phyloP scores from a whole-genome alignment of 1,140 invertebrate genomes.

The Linepithema humile region DNA sequence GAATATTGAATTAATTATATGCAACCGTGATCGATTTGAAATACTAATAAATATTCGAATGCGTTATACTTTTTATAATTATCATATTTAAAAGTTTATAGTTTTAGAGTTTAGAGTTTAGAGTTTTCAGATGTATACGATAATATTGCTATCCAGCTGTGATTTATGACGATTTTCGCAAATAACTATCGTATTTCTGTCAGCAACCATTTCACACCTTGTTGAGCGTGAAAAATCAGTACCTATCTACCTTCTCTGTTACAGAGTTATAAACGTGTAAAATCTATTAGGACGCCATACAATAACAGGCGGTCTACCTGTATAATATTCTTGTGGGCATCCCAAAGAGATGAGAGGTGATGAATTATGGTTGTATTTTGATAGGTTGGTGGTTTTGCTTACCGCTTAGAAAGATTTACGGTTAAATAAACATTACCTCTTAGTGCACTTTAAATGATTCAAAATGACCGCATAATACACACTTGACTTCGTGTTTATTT shows the following conservation, averaged over 20 bases:
- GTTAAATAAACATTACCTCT: slow-evolving; percentile 20
- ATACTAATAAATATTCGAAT: too few relatives aligned
- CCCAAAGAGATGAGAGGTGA: not conserved
- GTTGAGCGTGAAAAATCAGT: slow-evolving; percentile 9
- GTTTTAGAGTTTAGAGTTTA: not conserved
- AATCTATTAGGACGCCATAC: slow-evolving; percentile 37
- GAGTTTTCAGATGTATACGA: not conserved
- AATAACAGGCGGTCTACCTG: slow-evolving; percentile 56
- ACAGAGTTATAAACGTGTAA: not conserved
- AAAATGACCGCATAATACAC: not conserved
- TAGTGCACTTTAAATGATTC: too few relatives aligned
- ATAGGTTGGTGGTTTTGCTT: slow-evolving; percentile 33
- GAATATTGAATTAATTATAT: not conserved
- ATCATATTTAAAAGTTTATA: not conserved
- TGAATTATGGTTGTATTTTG: slow-evolving; percentile 52
- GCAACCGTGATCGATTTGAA: not conserved
- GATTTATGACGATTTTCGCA: not conserved
- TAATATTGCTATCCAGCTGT: not conserved
- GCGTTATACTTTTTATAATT: too few relatives aligned
- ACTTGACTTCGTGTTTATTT: not conserved
- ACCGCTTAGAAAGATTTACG: not conserved
- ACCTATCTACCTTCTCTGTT: not conserved
- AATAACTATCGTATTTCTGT: slow-evolving; percentile 4
- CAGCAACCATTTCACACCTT: slow-evolving; percentile 31
- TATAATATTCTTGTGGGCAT: not conserved